Conservation (phyloP, 2,113 vertebrate genomes). For the Puma concolor region DNA sequence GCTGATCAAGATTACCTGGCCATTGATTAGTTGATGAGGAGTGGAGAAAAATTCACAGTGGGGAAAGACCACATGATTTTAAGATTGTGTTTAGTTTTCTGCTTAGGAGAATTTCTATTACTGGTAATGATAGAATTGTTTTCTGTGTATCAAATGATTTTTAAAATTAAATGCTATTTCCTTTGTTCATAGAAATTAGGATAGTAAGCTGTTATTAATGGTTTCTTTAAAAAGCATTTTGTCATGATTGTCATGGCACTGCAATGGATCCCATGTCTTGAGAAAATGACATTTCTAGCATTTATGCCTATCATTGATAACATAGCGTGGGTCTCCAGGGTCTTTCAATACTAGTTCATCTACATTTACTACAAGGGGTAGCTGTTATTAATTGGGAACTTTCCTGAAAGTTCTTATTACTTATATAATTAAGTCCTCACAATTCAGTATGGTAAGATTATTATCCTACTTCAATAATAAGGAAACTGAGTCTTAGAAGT, state of each 20-base stretch:
- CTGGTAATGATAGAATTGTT: neutral
- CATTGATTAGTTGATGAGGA: neutral
- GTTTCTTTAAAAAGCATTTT: neutral
- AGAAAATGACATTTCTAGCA: neutral
- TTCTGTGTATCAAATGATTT: neutral
- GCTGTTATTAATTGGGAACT: neutral
- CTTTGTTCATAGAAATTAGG: conserved; percentile 35
- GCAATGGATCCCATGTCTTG: neutral
- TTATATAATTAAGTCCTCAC: neutral
- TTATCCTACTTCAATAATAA: neutral
- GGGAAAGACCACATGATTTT: neutral
- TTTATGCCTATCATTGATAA: neutral
- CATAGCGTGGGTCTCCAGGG: neutral
- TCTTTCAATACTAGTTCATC: neutral
- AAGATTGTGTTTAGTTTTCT: neutral
- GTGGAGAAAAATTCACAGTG: neutral
- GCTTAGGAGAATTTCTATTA: neutral
- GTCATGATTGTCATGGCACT: neutral
- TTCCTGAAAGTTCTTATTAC: neutral
- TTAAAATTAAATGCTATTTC: conserved; percentile 19
- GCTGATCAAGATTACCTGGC: neutral
- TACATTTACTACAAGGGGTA: neutral
- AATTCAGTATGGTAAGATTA: neutral
- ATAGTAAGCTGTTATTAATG: neutral
- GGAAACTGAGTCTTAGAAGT: neutral